A percentile compares a stretch with the other conserved stretches of the same genome.
Evolutionary conservation across 1,140 invertebrate genomes (phyloP).

Genomic region (Frieseomelitta varia): DNA sequence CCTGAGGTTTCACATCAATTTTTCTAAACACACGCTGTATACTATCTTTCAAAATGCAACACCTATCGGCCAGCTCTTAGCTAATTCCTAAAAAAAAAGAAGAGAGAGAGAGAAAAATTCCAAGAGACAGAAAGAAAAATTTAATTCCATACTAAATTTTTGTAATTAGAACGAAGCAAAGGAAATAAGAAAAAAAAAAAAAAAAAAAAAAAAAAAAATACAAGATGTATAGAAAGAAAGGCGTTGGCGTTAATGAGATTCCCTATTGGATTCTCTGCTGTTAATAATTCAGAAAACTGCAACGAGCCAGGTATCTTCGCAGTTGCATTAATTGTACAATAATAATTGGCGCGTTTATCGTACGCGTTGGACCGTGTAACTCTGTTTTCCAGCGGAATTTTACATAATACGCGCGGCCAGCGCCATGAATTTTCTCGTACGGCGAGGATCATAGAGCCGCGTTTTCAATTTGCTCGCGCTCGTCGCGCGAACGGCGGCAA

Average conservation of each 20-base stretch:
- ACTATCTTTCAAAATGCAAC: no score
- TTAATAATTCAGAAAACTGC: background rate
- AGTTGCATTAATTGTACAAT: background rate
- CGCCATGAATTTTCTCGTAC: background rate
- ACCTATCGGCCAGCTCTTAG: no score
- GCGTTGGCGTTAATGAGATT: background rate
- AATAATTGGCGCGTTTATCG: background rate
- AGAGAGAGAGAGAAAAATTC: background rate
- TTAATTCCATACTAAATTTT: background rate
- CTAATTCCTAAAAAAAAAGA: background rate
- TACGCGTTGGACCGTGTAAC: background rate
- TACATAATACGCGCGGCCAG: no score
- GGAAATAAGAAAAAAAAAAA: background rate
- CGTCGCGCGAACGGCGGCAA: background rate
- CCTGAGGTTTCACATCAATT: no score
- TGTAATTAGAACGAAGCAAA: background rate
- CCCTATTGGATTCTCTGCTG: background rate
- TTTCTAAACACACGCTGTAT: no score
- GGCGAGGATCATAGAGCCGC: background rate
- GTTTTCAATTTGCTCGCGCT: background rate
- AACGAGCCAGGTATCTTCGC: background rate
- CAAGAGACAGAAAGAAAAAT: no score
- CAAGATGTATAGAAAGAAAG: background rate
- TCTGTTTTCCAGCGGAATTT: background rate
- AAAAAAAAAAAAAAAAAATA: no score